A percentile compares a stretch with the other conserved stretches of the same genome.
Evolutionary conservation across 2,797 vertebrate species (phyloP).

Genomic region (Hoplostethus atlanticus): DNA sequence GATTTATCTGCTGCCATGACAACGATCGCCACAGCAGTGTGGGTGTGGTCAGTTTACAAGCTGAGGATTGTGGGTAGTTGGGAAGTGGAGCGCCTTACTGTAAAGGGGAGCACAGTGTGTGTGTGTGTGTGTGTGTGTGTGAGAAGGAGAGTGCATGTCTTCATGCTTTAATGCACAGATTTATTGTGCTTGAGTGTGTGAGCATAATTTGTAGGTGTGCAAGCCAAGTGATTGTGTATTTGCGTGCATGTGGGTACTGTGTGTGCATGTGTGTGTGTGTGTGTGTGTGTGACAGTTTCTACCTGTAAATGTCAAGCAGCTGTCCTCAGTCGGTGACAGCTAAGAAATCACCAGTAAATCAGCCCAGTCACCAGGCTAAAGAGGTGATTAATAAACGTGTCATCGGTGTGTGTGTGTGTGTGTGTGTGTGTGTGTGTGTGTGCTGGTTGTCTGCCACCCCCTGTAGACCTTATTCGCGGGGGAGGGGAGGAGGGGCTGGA

Average conservation of each 20-base stretch:
- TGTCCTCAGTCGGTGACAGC: constrained; percentile 54
- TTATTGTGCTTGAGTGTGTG: constrained; percentile 42
- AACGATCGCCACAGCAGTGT: no score
- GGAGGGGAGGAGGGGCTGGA: neutral
- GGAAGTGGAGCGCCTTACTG: no score
- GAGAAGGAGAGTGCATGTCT: neutral
- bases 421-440: constrained; percentile 22
- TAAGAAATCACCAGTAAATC: constrained; percentile 69
- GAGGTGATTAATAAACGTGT: constrained; percentile 73
- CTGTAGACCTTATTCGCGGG: constrained; percentile 6
- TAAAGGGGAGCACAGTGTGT: no score
- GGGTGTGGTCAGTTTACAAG: no score
- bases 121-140: neutral
- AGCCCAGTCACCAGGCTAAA: constrained; percentile 52
- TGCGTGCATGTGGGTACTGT: constrained; percentile 6
- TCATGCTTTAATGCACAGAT: constrained; percentile 53
- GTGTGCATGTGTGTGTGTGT: constrained; percentile 21
- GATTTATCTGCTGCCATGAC: no score
- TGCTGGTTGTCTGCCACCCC: constrained; percentile 5
- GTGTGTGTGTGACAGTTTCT: constrained; percentile 48
- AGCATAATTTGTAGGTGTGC: constrained; percentile 38
- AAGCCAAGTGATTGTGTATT: constrained; percentile 22
- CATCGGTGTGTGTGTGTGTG: constrained; percentile 33
- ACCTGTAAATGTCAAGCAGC: constrained; percentile 67
- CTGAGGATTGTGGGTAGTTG: no score